Base-by-base conservation (phyloP, 2,113 vertebrate genomes). In the Lethenteron camtschaticum region DNA sequence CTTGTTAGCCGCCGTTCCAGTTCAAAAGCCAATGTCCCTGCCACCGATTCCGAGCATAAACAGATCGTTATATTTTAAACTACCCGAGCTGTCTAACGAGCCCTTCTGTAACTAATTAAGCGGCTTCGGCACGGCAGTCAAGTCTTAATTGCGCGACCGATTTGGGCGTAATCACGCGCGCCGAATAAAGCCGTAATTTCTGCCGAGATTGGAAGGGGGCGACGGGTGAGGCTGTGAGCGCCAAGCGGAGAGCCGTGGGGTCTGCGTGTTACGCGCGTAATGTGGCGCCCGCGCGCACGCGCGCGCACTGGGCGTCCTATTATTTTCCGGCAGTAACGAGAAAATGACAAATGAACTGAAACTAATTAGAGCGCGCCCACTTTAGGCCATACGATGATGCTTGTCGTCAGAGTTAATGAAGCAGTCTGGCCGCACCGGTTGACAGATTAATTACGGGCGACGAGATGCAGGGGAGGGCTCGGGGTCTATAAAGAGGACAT, bases 241-340 rank as follows among this genome's bases (percentile, higher is more conserved):
- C 41, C 41, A 41, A 41, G 41, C 41, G 41, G 1, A 41, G 41
- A 41, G 41, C 41, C 41, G 41, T 41, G 41, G 41, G 41, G 41
- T 41, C 41, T 41, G 41, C 41, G 41, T 7, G 41, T 41, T 41
- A 41, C 41, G 41, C 41, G 41, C 41, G 41, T 41, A 41, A 41
- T 41, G 41, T 41, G 41, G 41, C 41, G 41, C 41, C 41, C 41
- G 41, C 41, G 4, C 41, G 41, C 41, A 41, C 41, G 3, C 6
- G 41, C 41, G 41, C 41, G 41, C 41, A 7, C 41, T 41, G 41
- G 41, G 41, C 63, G 63, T 66, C 63, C 24, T 66, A 66, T 66
- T 66, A 66, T 66, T 66, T 66, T n/a, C 63, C 63, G 63, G n/a
- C 63, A 66, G 63, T 66, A 66, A 66, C 63, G 63, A 66, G 63